Conservation (phyloP, 2,113 vertebrate species). For the Morphnarchus princeps region DNA sequence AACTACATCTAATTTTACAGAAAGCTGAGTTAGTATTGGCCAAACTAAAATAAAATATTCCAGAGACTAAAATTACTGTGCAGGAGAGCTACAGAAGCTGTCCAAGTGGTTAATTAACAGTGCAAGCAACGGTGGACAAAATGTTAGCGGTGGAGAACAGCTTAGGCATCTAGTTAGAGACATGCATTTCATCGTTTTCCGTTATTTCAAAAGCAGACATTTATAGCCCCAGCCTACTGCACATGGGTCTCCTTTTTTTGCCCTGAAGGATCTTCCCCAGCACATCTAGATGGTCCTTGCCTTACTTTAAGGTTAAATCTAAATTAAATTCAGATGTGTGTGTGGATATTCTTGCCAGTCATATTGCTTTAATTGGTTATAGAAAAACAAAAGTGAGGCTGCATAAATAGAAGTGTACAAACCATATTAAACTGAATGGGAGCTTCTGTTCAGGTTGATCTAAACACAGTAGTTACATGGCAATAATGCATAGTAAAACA, state of each 20-base stretch:
- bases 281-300: background rate
- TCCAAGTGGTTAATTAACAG: background rate
- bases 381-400: background rate
- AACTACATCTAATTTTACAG: background rate
- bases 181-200: background rate
- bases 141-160: background rate
- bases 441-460: background rate
- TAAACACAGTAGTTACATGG: background rate
- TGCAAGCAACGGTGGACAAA: background rate
- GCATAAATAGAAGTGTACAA: background rate
- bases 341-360: background rate
- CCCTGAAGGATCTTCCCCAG: background rate
- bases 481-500: background rate
- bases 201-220: background rate
- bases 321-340: background rate
- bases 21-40: background rate
- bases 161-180: background rate
- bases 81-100: background rate
- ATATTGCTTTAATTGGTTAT: background rate
- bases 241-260: background rate
- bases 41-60: background rate
- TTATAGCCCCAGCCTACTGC: background rate
- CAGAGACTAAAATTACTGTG: background rate
- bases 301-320: background rate
- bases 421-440: background rate